Base-by-base conservation (phyloP, 1,140 invertebrate species). In the Saccostrea cuccullata region DNA sequence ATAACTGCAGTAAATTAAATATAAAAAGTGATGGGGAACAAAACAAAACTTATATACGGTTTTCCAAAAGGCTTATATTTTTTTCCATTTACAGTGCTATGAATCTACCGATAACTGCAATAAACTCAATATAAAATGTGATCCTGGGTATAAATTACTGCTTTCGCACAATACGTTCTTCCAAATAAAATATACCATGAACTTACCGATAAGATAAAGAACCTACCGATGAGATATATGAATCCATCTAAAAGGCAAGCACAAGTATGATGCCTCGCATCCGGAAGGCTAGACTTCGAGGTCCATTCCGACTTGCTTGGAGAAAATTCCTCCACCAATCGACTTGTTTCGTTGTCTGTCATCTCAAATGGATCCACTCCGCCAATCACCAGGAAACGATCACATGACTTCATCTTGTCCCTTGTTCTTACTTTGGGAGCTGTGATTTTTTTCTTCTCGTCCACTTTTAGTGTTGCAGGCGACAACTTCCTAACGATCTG, bases 221-320 rank as follows among this genome's bases (percentile, higher is more conserved):
- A 70, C 89, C 89, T 77, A 92, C 91, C 91, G 12, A 92, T 87
- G 23, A 92, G 58, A 70, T 90, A 92, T 17, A 92, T 36, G 36
- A 73, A 89, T 36, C 87, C 90, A 36, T 91, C 90, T 11, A 92
- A 55, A 40, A 90, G 83, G 17, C 82, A 86, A 9, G 88, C 90
- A 13, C 88, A 90, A 55, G 89, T 89, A 84, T 92, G 91, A 64
- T 92, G 91, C 11, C 91, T 67, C 15, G 89, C 64, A 64, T 90
- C 90, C 15, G 91, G 91, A 12, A 92, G 84, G 55, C 77, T 91
- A 8, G 89, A 86, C 55, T 91, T 12, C 20, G 89, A 23, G 11
- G 26, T 23, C 91, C 91, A 92, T 67, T 58, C 73, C 67, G 91
- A 91, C 23, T 26, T 90, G 8, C 20, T 9, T 13, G 91, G 90